Evolutionary conservation across 2,888 invertebrate species (phyloP), one percentile per base, ranked within the genome.

Genomic region (Ophion obscuratus): DNA sequence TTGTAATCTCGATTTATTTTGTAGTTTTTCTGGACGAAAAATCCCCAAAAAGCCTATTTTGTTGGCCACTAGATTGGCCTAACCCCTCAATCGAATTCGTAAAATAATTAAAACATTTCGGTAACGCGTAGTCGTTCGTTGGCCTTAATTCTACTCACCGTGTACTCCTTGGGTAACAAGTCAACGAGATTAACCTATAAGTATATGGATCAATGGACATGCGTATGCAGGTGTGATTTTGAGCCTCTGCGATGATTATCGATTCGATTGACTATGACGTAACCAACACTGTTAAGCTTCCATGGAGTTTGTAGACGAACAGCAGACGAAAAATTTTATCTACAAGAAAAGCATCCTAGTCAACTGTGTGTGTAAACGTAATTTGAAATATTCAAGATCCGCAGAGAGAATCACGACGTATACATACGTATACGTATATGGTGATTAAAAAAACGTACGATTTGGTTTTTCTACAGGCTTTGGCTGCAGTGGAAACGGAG

Each of bases 331-430:
- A 71, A 53, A 53, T 53, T 17, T 53, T 17, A 53, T 53, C 73
- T 81, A 83, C 76, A 27, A 20, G 61, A 71, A 74, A 80, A 81
- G 85, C 71, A 75, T 87, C 83, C 87, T 88, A 88, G 88, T 87
- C 88, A 86, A 80, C 73, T 17, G 53, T 53, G 82, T 76, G 87
- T 84, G 87, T 74, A 44, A 83, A 79, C 83, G 79, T 80, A 64
- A 53, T n/a, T 74, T 20, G 74, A 61, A 74, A 74, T 20, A 31
- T 74, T 66, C n/a, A 31, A 53, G n/a, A n/a, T 64, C 31, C 10
- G 14, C 53, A 3, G 47, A 7, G 47, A 76, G 59, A 57, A 77
- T 73, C 78, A 70, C 24, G 71, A 83, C 27, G 27, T 36, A 36
- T 77, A 77, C 62, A 40, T 80, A 77, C 14, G 73, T 79, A 77